phyloP scores from a whole-genome alignment of 2,113 vertebrate species.

The Marmota monax region DNA sequence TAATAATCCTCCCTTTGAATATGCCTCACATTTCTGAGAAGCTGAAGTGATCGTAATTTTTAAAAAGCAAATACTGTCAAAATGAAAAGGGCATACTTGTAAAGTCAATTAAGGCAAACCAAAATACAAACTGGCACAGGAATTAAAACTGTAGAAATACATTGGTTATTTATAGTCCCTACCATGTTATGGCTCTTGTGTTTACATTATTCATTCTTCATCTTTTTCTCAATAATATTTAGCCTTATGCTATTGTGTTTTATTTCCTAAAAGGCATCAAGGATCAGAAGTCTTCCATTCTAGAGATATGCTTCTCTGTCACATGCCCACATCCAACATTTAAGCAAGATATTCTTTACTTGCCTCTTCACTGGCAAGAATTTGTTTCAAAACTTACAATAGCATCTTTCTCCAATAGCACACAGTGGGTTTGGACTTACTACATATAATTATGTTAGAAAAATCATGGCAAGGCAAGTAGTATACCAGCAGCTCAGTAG shows the following conservation, averaged over 20 bases:
- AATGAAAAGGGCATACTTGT: not conserved
- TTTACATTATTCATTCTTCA: not conserved
- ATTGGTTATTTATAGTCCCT: not conserved
- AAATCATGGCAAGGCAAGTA: not conserved
- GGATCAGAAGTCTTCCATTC: conserved; percentile 18
- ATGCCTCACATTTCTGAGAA: conserved; percentile 50
- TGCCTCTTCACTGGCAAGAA: not conserved
- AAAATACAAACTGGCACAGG: conserved; percentile 41
- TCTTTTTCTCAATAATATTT: conserved; percentile 34
- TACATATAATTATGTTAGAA: not conserved
- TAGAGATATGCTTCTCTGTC: not conserved
- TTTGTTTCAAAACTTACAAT: not conserved
- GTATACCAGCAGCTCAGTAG: no score
- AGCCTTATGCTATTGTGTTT: conserved; percentile 29
- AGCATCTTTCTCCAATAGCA: not conserved
- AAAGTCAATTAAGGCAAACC: not conserved
- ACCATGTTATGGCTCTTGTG: not conserved
- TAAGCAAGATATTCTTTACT: not conserved
- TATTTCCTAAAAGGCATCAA: conserved; percentile 39
- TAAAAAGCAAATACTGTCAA: conserved; percentile 37
- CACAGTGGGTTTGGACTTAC: not conserved
- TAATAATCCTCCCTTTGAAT: not conserved
- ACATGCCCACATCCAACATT: not conserved
- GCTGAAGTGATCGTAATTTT: conserved; percentile 20
- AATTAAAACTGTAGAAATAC: not conserved